A percentile compares a stretch with the other conserved stretches of the same genome.
These are phyloP conservation scores for Eremophila alpestris DNA, from an alignment of 2,797 vertebrate genomes.

Conservation along the genomic window DNA sequence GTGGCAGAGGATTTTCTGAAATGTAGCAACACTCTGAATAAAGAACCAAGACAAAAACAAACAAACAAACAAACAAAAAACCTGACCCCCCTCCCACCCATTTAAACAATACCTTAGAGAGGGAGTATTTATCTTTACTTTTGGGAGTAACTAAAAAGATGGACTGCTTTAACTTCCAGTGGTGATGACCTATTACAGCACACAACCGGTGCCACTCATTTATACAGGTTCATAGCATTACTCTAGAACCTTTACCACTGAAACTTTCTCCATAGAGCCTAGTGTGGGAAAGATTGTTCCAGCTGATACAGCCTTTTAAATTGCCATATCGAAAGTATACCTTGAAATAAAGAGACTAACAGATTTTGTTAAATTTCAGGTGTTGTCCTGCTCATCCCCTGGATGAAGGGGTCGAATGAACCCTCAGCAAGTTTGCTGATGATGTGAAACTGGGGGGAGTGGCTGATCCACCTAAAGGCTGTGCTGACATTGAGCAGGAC, in stretches of 20 bases:
- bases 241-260: not conserved
- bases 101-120: not conserved
- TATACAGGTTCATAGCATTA: not conserved
- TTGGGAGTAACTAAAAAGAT: not conserved
- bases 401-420: not conserved
- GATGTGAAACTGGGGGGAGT: accelerated
- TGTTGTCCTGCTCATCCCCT: not conserved
- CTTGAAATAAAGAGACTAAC: not conserved
- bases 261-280: not conserved
- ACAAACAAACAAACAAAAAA: accelerated
- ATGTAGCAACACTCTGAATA: not conserved
- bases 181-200: not conserved
- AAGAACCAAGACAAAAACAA: not conserved
- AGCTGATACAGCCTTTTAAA: not conserved
- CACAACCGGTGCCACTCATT: not conserved
- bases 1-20: not conserved
- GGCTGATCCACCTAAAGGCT: not conserved
- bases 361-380: not conserved
- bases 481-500: not conserved
- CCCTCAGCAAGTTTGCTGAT: not conserved
- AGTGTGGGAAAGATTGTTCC: not conserved
- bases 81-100: accelerated
- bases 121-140: not conserved
- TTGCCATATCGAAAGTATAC: not conserved
- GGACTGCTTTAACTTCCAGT: not conserved